These are phyloP conservation scores for Myotis daubentonii DNA, from an alignment of 2,797 vertebrate genomes.

Conservation along the genomic window DNA sequence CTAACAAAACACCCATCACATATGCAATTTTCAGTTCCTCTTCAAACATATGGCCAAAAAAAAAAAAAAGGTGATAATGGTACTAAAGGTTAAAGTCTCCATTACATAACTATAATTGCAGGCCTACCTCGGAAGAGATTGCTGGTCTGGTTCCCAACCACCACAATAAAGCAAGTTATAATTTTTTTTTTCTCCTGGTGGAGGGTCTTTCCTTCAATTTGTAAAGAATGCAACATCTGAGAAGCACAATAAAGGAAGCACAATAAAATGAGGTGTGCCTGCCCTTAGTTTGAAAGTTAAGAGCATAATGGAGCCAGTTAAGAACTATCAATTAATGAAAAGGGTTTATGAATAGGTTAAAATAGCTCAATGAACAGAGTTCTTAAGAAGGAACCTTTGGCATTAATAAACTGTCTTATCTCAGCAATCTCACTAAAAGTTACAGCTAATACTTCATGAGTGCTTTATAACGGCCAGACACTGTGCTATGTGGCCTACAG, in stretches of 20 bases:
- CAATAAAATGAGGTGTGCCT: not conserved
- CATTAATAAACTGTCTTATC: not conserved
- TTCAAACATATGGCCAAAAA: slow-evolving; percentile 24
- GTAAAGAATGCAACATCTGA: not conserved
- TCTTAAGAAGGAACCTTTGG: not conserved
- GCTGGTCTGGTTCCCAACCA: not conserved
- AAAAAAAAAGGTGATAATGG: not conserved
- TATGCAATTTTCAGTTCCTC: slow-evolving; percentile 48
- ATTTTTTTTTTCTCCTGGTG: not conserved
- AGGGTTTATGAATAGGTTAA: not conserved
- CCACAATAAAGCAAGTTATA: not conserved
- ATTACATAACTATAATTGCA: not conserved
- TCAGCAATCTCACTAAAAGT: not conserved
- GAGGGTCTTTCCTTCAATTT: not conserved
- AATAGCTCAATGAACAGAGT: not conserved
- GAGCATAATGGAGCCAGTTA: not conserved
- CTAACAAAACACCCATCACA: slow-evolving; percentile 1
- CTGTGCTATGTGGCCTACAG: not conserved
- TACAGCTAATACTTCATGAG: not conserved
- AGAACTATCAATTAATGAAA: not conserved
- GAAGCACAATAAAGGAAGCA: not conserved
- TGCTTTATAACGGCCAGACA: not conserved
- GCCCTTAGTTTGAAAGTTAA: slow-evolving; percentile 41
- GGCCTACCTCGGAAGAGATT: not conserved
- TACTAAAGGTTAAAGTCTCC: not conserved